Conservation (phyloP, 2,113 vertebrate genomes). For the Nibea albiflora region DNA sequence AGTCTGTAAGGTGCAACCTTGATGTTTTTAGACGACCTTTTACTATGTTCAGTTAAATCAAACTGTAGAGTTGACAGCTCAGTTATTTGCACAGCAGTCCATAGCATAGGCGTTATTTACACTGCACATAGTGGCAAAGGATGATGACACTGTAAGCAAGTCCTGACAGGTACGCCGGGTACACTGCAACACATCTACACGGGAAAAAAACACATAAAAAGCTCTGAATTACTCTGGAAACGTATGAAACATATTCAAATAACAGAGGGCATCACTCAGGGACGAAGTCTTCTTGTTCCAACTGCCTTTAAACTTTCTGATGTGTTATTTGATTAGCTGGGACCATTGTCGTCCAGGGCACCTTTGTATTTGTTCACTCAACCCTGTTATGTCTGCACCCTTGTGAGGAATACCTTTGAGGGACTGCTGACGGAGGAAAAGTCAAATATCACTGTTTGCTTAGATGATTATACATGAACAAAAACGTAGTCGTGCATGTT, state of each 20-base stretch:
- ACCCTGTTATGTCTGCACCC: neutral
- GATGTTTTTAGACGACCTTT: neutral
- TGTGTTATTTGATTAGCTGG: neutral
- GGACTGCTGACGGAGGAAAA: neutral
- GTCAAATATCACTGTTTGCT: neutral
- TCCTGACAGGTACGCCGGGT: slow-evolving; percentile 10
- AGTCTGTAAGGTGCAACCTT: too few relatives aligned
- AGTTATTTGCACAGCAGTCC: neutral
- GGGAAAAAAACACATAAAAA: neutral
- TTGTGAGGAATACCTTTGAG: neutral
- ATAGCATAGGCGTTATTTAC: slow-evolving; percentile 2
- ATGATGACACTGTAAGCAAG: neutral
- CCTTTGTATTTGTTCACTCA: neutral
- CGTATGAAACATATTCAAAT: neutral
- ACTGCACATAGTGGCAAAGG: slow-evolving; percentile 5
- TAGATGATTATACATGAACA: neutral
- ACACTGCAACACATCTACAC: neutral
- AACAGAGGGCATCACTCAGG: neutral
- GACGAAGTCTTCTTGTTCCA: neutral
- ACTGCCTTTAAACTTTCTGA: neutral
- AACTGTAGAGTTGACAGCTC: neutral
- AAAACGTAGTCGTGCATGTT: too few relatives aligned
- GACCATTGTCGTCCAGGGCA: neutral
- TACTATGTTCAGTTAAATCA: neutral
- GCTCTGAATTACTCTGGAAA: neutral